phyloP scores from a whole-genome alignment of 2,888 invertebrate species.

The Tetragonula carbonaria region DNA sequence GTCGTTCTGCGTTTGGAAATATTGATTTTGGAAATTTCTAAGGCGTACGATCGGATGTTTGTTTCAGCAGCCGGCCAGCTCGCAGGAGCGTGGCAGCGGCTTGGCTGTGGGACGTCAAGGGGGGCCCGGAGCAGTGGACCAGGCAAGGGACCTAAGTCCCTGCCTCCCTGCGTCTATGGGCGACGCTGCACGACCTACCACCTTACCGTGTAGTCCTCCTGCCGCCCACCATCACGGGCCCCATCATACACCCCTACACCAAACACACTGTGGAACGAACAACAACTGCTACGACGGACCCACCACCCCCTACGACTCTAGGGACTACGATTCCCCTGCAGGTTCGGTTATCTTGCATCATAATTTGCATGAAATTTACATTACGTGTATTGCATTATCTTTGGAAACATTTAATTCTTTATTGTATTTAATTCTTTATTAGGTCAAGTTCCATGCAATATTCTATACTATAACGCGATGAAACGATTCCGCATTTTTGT shows the following conservation, averaged over 20 bases:
- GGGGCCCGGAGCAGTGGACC: conserved; percentile 86
- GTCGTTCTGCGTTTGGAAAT: not conserved
- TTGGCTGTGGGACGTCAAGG: conserved; percentile 83
- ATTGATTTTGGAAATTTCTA: conserved; percentile 11
- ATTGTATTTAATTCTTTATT: not conserved
- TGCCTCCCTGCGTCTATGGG: conserved; percentile 89
- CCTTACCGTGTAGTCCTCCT: conserved; percentile 86
- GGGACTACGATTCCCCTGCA: conserved; percentile 82
- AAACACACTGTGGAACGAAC: conserved; percentile 84
- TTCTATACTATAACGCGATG: too few species aligned
- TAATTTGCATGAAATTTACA: too few species aligned
- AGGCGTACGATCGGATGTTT: conserved; percentile 51
- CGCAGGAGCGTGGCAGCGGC: conserved; percentile 84
- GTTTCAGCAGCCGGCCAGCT: conserved; percentile 87
- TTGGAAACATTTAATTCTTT: not conserved
- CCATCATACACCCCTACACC: conserved; percentile 80
- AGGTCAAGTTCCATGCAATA: too few species aligned
- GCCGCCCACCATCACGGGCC: conserved; percentile 81
- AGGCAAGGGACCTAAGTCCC: conserved; percentile 90
- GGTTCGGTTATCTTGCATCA: conserved; percentile 66
- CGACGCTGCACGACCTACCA: conserved; percentile 85
- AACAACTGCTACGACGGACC: conserved; percentile 85
- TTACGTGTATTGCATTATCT: not conserved
- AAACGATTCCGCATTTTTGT: too few species aligned
- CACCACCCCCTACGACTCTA: conserved; percentile 84